Percentiles rank a stretch among this genome's conserved stretches.
Evolutionary conservation across 2,113 vertebrate genomes (phyloP).

Genomic region (Leptodactylus fuscus): DNA sequence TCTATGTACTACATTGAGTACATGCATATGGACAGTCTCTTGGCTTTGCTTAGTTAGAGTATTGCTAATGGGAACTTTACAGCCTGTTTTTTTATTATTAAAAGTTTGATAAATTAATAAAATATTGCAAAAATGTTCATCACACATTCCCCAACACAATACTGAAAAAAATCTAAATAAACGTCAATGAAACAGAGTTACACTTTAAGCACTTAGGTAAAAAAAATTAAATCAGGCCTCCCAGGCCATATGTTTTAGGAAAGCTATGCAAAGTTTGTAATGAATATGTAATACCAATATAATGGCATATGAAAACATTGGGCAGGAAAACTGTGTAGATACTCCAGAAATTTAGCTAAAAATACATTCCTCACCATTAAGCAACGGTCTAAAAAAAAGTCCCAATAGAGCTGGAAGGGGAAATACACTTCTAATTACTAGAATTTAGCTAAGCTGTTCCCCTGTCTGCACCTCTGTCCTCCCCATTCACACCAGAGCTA

Average conservation of each 20-base stretch:
- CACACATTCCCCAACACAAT: too few relatives aligned
- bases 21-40: too few relatives aligned
- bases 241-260: not conserved
- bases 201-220: not conserved
- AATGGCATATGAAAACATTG: not conserved
- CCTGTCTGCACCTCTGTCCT: constrained; percentile 55
- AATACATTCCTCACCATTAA: not conserved
- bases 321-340: not conserved
- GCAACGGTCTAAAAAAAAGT: not conserved
- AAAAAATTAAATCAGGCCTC: not conserved
- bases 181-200: too few relatives aligned
- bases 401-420: constrained; percentile 2
- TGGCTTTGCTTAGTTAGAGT: too few relatives aligned
- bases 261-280: not conserved
- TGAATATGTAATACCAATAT: not conserved
- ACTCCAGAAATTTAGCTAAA: not conserved
- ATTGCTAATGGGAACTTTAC: too few relatives aligned
- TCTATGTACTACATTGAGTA: too few relatives aligned
- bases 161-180: too few relatives aligned
- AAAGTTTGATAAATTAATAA: too few relatives aligned
- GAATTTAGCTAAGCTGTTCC: constrained; percentile 35
- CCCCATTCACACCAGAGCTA: constrained; percentile 51
- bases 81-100: too few relatives aligned
- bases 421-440: constrained; percentile 31
- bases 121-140: too few relatives aligned